Base-by-base conservation (phyloP, 2,797 vertebrate genomes). In the Sebastes paucispinis region DNA sequence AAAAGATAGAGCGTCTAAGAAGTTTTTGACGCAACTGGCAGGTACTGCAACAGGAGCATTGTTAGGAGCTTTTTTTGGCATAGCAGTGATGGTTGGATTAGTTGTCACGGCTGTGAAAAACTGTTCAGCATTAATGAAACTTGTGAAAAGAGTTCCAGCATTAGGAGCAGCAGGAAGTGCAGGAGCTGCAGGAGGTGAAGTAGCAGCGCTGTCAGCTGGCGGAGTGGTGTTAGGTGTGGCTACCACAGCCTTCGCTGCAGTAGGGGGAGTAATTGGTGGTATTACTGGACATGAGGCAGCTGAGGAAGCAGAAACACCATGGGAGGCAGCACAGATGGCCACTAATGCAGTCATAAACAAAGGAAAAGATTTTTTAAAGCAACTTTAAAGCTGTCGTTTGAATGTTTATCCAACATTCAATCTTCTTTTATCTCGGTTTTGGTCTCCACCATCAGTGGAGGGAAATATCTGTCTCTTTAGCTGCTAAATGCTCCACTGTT, bases 1-100 rank as follows among this genome's bases (percentile, higher is more conserved):
- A 2, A 83, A 75, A 81, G 4, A 0, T 2, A 16, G 0, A 2
- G 84, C 86, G 6, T 54, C 0, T 1, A 1, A 82, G 0, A 47
- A 12, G n/a, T 6, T 82, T 25, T 4, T 81, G 68, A 81, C 58
- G 13, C 1, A 57, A 1, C 10, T 91, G 36, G 2, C 80, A 2
- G 82, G 81, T 4, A 64, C 2, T 1, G 6, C 27, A n/a, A 80
- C 82, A 1, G 87, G 84, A 4, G n/a, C 0, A 14, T 5, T 92
- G 29, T 2, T 91, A 0, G 83, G 89, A 13, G 84, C 75, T 47
- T 55, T 91, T 0, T 79, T 82, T 9, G 73, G 87, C 2, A 0
- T 84, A 2, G 20, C 3, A 9, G 8, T 0, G 0, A 20, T 79
- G 27, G 24, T 72, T 5, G 11, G 10, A 14, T 1, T 47, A 2